Evolutionary conservation across 1,140 invertebrate species (phyloP).

Genomic region (Nomia melanderi): DNA sequence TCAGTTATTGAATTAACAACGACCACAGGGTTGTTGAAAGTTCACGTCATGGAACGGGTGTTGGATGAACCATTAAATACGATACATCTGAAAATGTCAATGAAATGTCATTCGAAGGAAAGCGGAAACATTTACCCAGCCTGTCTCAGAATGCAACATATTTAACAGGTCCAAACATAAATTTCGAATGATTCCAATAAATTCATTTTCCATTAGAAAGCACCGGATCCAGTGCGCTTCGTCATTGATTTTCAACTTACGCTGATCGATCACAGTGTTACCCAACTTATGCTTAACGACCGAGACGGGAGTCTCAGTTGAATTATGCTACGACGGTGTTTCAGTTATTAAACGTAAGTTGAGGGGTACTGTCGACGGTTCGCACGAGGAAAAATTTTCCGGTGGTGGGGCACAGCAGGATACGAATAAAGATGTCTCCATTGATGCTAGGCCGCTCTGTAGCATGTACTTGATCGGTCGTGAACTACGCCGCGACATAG

Average conservation of each 20-base stretch:
- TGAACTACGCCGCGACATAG: background rate
- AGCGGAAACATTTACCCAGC: background rate
- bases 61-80: background rate
- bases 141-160: background rate
- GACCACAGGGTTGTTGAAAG: background rate
- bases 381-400: too few relatives aligned
- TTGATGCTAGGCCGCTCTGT: background rate
- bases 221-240: background rate
- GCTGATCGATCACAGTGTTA: background rate
- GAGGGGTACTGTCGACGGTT: background rate
- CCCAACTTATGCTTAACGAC: too few relatives aligned
- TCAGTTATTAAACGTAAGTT: background rate
- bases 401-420: too few relatives aligned
- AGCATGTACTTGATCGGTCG: background rate
- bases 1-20: slow-evolving; percentile 22
- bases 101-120: background rate
- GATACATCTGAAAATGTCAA: background rate
- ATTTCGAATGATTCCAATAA: background rate
- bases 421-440: background rate
- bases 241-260: background rate
- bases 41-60: background rate
- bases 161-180: background rate
- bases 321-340: too few relatives aligned
- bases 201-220: background rate
- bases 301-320: too few relatives aligned